phyloP scores from a whole-genome alignment of 2,113 vertebrate genomes.

The Euleptes europaea region DNA sequence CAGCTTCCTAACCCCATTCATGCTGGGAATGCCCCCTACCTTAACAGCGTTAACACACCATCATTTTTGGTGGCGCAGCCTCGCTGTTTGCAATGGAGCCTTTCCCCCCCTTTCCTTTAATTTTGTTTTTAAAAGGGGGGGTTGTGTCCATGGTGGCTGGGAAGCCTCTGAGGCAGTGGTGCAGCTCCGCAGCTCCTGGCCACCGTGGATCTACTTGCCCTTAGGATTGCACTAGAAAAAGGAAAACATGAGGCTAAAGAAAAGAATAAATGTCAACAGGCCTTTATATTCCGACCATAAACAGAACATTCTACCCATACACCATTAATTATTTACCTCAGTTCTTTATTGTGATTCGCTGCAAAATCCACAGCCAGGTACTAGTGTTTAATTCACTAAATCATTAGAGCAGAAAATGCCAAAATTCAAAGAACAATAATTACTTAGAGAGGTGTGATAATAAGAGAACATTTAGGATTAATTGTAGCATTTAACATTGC shows the following conservation, averaged over 20 bases:
- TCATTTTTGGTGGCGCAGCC: no score
- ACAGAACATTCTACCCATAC: not conserved
- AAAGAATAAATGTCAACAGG: not conserved
- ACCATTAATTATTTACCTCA: not conserved
- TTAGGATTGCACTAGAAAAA: no score
- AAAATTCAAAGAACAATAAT: conserved; percentile 21
- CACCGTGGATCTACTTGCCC: no score
- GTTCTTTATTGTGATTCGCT: not conserved
- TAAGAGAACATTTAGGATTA: not conserved
- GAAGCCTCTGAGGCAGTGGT: no score
- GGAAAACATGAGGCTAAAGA: not conserved
- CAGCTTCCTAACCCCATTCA: no score
- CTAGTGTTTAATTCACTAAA: conserved; percentile 19
- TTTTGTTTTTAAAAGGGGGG: no score
- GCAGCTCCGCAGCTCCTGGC: no score
- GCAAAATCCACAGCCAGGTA: conserved; percentile 9
- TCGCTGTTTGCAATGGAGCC: no score
- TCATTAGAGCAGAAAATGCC: not conserved
- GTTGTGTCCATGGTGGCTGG: no score
- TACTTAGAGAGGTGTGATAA: not conserved
- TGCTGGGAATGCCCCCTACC: no score
- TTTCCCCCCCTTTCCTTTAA: no score
- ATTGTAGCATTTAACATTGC: conserved; percentile 21
- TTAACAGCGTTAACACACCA: no score
- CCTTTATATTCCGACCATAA: not conserved